These are phyloP conservation scores for Drosophila varians DNA, from an alignment of 1,140 invertebrate species.

Conservation along the genomic window DNA sequence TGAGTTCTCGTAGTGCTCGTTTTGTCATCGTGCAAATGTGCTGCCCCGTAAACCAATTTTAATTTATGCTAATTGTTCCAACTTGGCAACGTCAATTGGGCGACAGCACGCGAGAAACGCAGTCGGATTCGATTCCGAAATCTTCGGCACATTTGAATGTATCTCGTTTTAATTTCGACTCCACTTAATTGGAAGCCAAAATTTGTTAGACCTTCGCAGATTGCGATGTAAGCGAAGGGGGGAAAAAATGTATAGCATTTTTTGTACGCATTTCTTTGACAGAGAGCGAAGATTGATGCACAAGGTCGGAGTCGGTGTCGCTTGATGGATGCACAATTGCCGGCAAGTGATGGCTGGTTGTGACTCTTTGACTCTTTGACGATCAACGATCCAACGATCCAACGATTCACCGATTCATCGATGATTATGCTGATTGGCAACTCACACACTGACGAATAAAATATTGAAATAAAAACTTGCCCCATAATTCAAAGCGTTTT, in stretches of 20 bases:
- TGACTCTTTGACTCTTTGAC: constrained; percentile 20
- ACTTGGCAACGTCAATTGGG: constrained; percentile 64
- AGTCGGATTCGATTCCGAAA: constrained; percentile 48
- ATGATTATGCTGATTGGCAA: constrained; percentile 65
- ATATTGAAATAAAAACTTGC: constrained; percentile 56
- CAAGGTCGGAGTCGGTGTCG: constrained; percentile 59
- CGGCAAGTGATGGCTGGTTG: constrained; percentile 59
- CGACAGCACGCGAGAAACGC: constrained; percentile 60
- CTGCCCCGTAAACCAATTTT: constrained; percentile 74
- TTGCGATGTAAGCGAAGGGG: constrained; percentile 29
- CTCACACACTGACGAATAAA: constrained; percentile 9
- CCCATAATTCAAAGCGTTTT: constrained; percentile 76
- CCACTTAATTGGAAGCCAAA: constrained; percentile 45
- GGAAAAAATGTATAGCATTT: constrained; percentile 24
- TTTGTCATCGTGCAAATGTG: background rate
- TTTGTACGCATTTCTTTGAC: constrained; percentile 68
- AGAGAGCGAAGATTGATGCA: constrained; percentile 25
- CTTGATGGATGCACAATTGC: constrained; percentile 76
- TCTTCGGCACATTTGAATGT: too few relatives aligned
- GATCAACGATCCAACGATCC: constrained; percentile 25
- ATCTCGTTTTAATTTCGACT: constrained; percentile 39
- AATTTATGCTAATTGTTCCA: constrained; percentile 78
- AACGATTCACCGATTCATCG: constrained; percentile 22
- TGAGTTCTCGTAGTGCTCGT: constrained; percentile 19
- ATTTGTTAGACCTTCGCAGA: constrained; percentile 53